Percentiles rank a stretch among this genome's conserved stretches.
Evolutionary conservation across 1,140 invertebrate genomes (phyloP).

Genomic region (Tetragonula clypearis): DNA sequence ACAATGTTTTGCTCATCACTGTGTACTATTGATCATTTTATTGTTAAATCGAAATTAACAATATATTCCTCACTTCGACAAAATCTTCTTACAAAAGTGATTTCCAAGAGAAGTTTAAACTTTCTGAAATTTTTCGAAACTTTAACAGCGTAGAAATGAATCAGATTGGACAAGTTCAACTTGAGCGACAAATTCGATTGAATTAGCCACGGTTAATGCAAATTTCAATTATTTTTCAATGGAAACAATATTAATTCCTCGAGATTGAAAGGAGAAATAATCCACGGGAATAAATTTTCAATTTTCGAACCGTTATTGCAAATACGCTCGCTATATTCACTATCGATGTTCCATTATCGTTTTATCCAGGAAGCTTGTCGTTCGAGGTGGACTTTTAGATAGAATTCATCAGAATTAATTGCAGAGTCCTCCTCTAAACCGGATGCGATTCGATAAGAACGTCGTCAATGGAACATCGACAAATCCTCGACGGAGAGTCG

Average conservation of each 20-base stretch:
- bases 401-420: background rate
- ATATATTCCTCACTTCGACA: background rate
- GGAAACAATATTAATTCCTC: background rate
- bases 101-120: background rate
- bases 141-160: background rate
- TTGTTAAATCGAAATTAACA: background rate
- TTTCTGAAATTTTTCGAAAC: background rate
- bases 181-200: background rate
- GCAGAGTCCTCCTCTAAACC: background rate
- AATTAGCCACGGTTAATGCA: background rate
- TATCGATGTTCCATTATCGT: background rate
- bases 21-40: background rate
- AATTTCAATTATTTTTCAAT: background rate
- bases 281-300: background rate
- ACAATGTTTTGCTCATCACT: too few species aligned
- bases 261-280: background rate
- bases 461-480: background rate
- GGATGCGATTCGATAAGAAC: conserved; percentile 27
- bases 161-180: background rate
- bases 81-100: background rate
- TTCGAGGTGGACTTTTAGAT: background rate
- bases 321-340: background rate
- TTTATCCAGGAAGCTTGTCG: background rate
- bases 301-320: background rate
- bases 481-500: background rate